Percentiles rank a stretch among this genome's conserved stretches.
phyloP scores from a whole-genome alignment of 2,113 vertebrate genomes.

The Thamnaconus septentrionalis region DNA sequence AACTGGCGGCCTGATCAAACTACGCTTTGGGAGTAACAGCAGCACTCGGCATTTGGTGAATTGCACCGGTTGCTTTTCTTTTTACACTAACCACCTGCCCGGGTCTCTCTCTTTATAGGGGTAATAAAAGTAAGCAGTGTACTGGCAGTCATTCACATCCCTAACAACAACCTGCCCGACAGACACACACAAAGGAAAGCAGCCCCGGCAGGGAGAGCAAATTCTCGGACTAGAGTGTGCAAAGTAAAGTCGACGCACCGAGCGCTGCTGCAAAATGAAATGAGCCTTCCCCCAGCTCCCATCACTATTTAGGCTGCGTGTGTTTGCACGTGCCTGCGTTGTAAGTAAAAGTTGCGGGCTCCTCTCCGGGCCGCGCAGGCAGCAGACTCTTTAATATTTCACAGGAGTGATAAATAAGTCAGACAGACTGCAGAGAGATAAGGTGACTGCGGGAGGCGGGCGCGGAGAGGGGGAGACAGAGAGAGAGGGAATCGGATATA shows the following conservation, averaged over 20 bases:
- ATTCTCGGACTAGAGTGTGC: no score
- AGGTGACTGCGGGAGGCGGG: constrained; percentile 60
- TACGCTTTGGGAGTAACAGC: no score
- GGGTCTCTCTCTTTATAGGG: no score
- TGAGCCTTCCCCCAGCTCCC: constrained; percentile 13
- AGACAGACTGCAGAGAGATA: constrained; percentile 73
- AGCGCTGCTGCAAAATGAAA: neutral
- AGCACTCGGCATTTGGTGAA: no score
- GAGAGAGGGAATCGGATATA: constrained; percentile 31
- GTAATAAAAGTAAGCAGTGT: no score
- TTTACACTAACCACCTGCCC: no score
- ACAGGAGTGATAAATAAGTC: constrained; percentile 74
- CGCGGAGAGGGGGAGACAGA: constrained; percentile 21
- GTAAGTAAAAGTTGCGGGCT: constrained; percentile 53
- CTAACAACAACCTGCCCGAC: no score
- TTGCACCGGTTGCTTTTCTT: no score
- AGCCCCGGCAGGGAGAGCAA: no score
- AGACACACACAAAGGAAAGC: no score
- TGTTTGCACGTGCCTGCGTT: constrained; percentile 9
- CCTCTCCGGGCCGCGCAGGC: constrained; percentile 51
- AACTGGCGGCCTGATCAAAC: no score
- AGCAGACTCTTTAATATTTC: constrained; percentile 74
- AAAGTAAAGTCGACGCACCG: neutral
- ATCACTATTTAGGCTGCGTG: constrained; percentile 9
- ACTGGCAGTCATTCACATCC: no score